Base-by-base conservation (phyloP, 2,888 invertebrate genomes). In the Ecdyonurus torrentis region DNA sequence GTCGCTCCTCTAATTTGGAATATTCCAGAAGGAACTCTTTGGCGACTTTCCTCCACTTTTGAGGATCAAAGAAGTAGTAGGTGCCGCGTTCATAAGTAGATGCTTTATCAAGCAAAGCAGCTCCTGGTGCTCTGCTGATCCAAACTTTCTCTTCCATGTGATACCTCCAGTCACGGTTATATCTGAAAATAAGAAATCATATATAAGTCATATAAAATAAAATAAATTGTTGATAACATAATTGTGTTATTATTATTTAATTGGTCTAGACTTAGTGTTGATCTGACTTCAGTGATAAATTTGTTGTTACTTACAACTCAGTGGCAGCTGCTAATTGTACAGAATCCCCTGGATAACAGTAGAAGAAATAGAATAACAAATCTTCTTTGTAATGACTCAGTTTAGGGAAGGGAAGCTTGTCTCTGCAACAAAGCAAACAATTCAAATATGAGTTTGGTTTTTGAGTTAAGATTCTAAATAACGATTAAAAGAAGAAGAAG, bases 121-220 rank as follows among this genome's bases (percentile, higher is more conserved):
- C 87, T 70, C 95, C 95, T 69, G 95, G 95, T 72, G 94, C 94
- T 77, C 96, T 89, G 71, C 96, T 97, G 76, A 97, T 94, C 97
- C 97, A 97, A 72, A 98, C 93, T 77, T 95, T 91, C 76, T 99
- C 98, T 75, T 96, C 95, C 82, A 89, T 97, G 78, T 99, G 98
- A 82, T 95, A 99, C 80, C 99, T 86, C 99, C 99, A 99, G 74
- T 99, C 98, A 74, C 99, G 85, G 78, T 86, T 91, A 78, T 97
- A 97, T 77, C 97, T 97, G 74, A 1, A 68, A 67, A 20, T 19
- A 58, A 58, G 23, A 58, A 20, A 1, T 58, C 52, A 15, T 1
- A 52, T n/a, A n/a, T n/a, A 52, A 52, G n/a, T 1, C 52, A 15
- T 2, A 52, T 52, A 15, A 52, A n/a, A n/a, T n/a, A n/a, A n/a